Base-by-base conservation (phyloP, 1,140 invertebrate genomes). In the Zophobas atratus region DNA sequence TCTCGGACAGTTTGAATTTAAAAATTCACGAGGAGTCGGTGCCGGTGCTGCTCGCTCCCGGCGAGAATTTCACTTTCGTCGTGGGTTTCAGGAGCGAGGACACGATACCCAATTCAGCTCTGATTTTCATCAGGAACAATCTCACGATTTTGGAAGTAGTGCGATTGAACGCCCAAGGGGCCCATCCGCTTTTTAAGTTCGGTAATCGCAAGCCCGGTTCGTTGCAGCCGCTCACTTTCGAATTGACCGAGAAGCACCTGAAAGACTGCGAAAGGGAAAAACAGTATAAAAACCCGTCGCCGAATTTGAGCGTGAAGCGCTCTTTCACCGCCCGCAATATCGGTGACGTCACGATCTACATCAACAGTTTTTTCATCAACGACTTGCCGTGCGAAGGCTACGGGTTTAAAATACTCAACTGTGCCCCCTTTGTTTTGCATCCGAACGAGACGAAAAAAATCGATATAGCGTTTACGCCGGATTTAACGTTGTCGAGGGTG, bases 391-490 rank as follows among this genome's bases (percentile, higher is more conserved):
- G 97, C 84, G 93, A 95, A 87, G 96, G 95, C 1, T 96, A 94
- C 85, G 97, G 97, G 5, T 98, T 85, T 78, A 82, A 84, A 75
- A 83, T 85, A 48, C 87, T 96, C 33, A 94, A 97, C 82, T 98
- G 97, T 87, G 88, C 90, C 35, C 91, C 94, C 5, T 97, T 98
- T 85, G 88, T 91, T 49, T 88, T 99, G 46, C 87, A 88, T 72
- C 95, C 97, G 8, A 98, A 98, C 87, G 91, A 90, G 5, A 94
- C 93, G n/a, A 91, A 90, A 81, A 94, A 94, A 85, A 92, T 99
- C 38, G 95, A 98, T 83, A 95, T 99, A 80, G 93, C 94, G 72
- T 98, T 97, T 86, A 95, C 95, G 0, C 94, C 97, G 3, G 98
- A 99, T 88, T 98, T 97, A 84, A 97, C 97, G 1, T 88, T 97